These are phyloP conservation scores for Neofelis nebulosa DNA, from an alignment of 2,113 vertebrate genomes.

Conservation along the genomic window DNA sequence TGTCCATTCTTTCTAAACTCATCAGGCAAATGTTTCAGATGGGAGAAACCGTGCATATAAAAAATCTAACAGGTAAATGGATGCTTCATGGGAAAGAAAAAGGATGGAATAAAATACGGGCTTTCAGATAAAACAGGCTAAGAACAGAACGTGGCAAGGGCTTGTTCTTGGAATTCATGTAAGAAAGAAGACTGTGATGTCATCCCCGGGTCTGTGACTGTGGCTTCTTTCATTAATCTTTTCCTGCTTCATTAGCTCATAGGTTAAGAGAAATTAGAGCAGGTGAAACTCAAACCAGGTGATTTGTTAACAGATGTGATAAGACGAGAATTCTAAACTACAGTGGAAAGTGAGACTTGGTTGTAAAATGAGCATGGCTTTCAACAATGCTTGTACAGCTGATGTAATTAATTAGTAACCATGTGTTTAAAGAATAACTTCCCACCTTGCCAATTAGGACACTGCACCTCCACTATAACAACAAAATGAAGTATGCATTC, in stretches of 20 bases:
- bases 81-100: neutral
- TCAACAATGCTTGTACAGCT: neutral
- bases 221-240: neutral
- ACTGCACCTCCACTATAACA: neutral
- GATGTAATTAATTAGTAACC: constrained; percentile 10
- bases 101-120: neutral
- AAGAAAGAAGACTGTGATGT: neutral
- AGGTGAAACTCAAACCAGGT: neutral
- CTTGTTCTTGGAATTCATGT: neutral
- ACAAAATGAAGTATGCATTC: neutral
- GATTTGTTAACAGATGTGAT: constrained; percentile 26
- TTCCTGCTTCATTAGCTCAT: neutral
- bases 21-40: neutral
- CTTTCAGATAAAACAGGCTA: constrained; percentile 25
- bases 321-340: constrained; percentile 7
- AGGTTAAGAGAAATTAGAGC: constrained; percentile 30
- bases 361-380: neutral
- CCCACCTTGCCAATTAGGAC: neutral
- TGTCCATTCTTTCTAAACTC: neutral
- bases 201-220: neutral
- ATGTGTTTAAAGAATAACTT: constrained; percentile 34
- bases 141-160: neutral
- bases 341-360: neutral
- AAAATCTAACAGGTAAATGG: neutral
- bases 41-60: neutral